Conservation (phyloP, 2,113 vertebrate species). For the Lates calcarifer region DNA sequence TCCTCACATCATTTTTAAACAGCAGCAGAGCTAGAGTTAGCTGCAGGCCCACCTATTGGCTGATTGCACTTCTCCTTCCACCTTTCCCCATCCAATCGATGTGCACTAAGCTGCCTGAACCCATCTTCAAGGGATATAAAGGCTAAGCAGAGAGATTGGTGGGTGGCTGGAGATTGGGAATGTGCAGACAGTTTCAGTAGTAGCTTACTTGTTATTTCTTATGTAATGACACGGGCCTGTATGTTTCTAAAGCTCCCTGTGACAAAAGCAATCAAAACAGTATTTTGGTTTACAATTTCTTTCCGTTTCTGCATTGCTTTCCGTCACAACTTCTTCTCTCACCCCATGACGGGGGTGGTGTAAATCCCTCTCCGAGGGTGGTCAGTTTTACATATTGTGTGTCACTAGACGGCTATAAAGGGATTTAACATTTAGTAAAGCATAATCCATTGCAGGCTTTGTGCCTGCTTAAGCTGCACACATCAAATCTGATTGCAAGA, state of each 20-base stretch:
- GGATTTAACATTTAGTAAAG: slow-evolving; percentile 86
- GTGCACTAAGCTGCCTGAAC: slow-evolving; percentile 69
- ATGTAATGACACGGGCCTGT: slow-evolving; percentile 37
- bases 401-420: slow-evolving; percentile 85
- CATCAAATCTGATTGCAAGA: slow-evolving; percentile 86
- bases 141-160: slow-evolving; percentile 63
- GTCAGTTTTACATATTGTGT: slow-evolving; percentile 87
- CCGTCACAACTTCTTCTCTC: slow-evolving; percentile 24
- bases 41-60: slow-evolving; percentile 62
- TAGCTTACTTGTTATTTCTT: slow-evolving; percentile 61
- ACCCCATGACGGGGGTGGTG: slow-evolving; percentile 45
- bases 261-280: slow-evolving; percentile 73
- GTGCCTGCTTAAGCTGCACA: slow-evolving; percentile 81
- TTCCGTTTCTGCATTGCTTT: slow-evolving; percentile 29
- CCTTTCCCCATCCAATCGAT: slow-evolving; percentile 70
- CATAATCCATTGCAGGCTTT: slow-evolving; percentile 84
- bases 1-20: slow-evolving; percentile 56
- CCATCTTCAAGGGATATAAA: slow-evolving; percentile 69
- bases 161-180: slow-evolving; percentile 49
- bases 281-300: slow-evolving; percentile 42
- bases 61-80: slow-evolving; percentile 52
- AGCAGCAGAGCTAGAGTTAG: slow-evolving; percentile 44
- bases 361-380: slow-evolving; percentile 83
- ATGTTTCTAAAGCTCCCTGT: slow-evolving; percentile 46
- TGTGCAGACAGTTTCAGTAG: slow-evolving; percentile 54